phyloP scores from a whole-genome alignment of 1,140 invertebrate species.

The Schmidtea mediterranea region DNA sequence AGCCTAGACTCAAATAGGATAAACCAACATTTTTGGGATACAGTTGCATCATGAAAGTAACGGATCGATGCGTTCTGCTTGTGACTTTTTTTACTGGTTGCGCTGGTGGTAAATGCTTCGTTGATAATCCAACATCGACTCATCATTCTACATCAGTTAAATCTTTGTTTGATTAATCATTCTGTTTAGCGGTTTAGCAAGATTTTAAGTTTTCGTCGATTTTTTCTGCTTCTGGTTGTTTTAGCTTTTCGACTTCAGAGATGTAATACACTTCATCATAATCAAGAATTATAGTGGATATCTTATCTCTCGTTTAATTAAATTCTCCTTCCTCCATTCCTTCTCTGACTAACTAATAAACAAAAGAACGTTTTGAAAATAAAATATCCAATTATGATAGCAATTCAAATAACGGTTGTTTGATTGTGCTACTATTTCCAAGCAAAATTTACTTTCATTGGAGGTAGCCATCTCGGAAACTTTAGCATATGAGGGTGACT shows the following conservation, averaged over 20 bases:
- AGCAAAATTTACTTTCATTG: conserved; percentile 11
- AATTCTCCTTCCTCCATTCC: conserved; percentile 11
- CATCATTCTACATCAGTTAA: too few species aligned
- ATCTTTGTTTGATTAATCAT: too few species aligned
- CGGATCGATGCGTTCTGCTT: too few species aligned
- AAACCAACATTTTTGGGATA: too few species aligned
- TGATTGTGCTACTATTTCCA: not conserved
- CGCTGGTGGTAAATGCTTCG: too few species aligned
- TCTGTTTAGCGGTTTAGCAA: too few species aligned
- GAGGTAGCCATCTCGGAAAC: conserved; percentile 17
- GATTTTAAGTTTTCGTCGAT: too few species aligned
- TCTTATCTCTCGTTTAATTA: conserved; percentile 13
- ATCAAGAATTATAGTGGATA: conserved; percentile 12
- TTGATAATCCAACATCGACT: too few species aligned
- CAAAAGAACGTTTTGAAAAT: conserved; percentile 12
- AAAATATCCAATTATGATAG: conserved; percentile 16
- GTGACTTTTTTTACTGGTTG: too few species aligned
- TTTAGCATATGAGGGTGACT: conserved; percentile 16
- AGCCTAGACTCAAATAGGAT: too few species aligned
- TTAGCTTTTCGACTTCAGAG: not conserved
- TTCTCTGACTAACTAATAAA: conserved; percentile 15
- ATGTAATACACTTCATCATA: conserved; percentile 11
- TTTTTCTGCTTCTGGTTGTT: conserved; percentile 4
- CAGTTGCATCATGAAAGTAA: too few species aligned
- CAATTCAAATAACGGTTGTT: not conserved